Percentiles rank a stretch among this genome's conserved stretches.
phyloP scores from a whole-genome alignment of 2,888 invertebrate species.

The Epiblema foenella region DNA sequence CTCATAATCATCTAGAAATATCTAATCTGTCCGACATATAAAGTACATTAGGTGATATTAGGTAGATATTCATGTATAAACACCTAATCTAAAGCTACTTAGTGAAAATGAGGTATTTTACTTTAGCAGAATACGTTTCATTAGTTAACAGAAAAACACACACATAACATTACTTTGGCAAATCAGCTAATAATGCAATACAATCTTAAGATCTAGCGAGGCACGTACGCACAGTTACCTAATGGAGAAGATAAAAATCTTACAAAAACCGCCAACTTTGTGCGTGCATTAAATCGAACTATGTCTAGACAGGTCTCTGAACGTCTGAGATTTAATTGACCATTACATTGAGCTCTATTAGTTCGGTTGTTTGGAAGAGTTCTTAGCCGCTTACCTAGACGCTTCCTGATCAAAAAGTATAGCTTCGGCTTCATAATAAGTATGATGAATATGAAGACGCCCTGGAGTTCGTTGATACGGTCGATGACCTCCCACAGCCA shows the following conservation, averaged over 20 bases:
- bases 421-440: conserved; percentile 89
- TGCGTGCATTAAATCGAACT: not conserved
- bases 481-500: conserved; percentile 85
- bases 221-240: not conserved
- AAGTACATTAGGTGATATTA: too few species aligned
- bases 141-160: too few species aligned
- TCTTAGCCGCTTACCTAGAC: conserved; percentile 76
- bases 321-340: not conserved
- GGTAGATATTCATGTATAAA: not conserved
- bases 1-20: too few species aligned
- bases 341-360: not conserved
- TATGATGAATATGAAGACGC: conserved; percentile 89
- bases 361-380: not conserved
- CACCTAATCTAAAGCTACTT: not conserved
- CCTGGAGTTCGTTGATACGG: conserved; percentile 88
- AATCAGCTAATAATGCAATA: not conserved
- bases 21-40: too few species aligned
- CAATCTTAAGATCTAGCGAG: not conserved
- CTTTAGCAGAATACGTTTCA: too few species aligned
- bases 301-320: not conserved
- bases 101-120: not conserved
- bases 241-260: conserved; percentile 8
- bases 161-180: not conserved
- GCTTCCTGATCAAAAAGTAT: conserved; percentile 83
- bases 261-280: conserved; percentile 3